These are phyloP conservation scores for Thelaira solivaga DNA, from an alignment of 2,888 invertebrate genomes.

Conservation along the genomic window DNA sequence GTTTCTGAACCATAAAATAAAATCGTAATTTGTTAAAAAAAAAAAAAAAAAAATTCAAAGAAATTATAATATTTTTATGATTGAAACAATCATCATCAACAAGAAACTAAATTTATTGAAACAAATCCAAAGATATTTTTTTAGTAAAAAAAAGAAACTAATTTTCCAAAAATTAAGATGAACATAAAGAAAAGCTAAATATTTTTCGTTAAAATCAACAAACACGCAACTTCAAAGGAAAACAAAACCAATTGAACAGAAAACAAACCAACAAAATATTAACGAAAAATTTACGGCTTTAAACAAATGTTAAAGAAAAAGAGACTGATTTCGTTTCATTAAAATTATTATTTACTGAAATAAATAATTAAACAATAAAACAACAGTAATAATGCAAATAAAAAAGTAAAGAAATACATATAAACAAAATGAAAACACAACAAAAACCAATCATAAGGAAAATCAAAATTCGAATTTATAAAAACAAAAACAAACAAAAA, in stretches of 20 bases:
- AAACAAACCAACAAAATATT: constrained; percentile 55
- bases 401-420: constrained; percentile 1
- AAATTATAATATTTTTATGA: constrained; percentile 53
- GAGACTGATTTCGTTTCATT: constrained; percentile 77
- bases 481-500: constrained; percentile 42
- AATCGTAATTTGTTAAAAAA: constrained; percentile 46
- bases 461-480: constrained; percentile 75
- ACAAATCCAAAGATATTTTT: constrained; percentile 77
- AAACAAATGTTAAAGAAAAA: constrained; percentile 63
- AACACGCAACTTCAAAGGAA: constrained; percentile 55
- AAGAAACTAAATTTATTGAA: constrained; percentile 67
- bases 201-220: constrained; percentile 55
- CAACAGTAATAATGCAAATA: constrained; percentile 40
- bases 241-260: constrained; percentile 36
- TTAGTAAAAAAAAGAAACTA: constrained; percentile 35
- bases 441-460: constrained; percentile 64
- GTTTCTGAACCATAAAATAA: constrained; percentile 41
- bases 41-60: constrained; percentile 39
- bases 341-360: constrained; percentile 55
- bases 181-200: constrained; percentile 58
- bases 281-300: constrained; percentile 58
- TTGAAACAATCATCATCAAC: constrained; percentile 47
- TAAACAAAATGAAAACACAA: too few species aligned
- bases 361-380: constrained; percentile 42
- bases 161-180: constrained; percentile 68